Base-by-base conservation (phyloP, 2,888 invertebrate species). In the Cryptocheilus praepositus region DNA sequence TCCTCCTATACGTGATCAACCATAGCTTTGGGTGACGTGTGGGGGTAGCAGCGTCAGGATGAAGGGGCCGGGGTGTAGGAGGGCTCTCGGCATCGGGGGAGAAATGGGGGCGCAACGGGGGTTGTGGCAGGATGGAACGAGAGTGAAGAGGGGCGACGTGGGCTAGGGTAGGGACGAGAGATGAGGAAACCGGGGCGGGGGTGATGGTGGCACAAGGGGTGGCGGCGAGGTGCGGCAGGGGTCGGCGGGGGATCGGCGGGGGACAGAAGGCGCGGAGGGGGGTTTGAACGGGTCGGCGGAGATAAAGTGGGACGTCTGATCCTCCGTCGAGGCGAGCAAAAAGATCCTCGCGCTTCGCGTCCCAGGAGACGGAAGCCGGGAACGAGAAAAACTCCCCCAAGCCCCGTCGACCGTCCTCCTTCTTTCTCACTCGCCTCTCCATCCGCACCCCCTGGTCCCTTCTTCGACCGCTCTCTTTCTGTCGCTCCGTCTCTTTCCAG, bases 181-280 rank as follows among this genome's bases (percentile, higher is more conserved):
- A 89, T 89, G 49, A 55, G 62, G 62, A 51, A 52, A 63, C 56
- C 89, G 51, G 57, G 60, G 74, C 72, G 90, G 90, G 91, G 90
- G 90, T 90, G 90, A 90, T 7, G 36, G 36, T 36, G 36, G 36
- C 36, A 36, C 36, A 36, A 2, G 36, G 36, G 36, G 36, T 79
- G 78, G 77, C 45, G 61, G 62, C 74, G 90, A 90, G 90, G 90
- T n/a, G 90, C 62, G 91, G 57, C 44, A 57, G 36, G 13, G 19
- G 21, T 44, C 90, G 90, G 90, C 90, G 90, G 90, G 90, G 53
- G 91, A 22, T 89, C 90, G 90, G 91, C 91, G 90, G 89, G 49
- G 89, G 89, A 45, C n/a, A 21, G 44, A 21, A 22, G 90, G 60
- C 53, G 70, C 36, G 90, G 89, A 90, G 60, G 70, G 59, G 63